A percentile compares a stretch with the other conserved stretches of the same genome.
Evolutionary conservation across 2,113 vertebrate genomes (phyloP).

Genomic region (Marmota monax): DNA sequence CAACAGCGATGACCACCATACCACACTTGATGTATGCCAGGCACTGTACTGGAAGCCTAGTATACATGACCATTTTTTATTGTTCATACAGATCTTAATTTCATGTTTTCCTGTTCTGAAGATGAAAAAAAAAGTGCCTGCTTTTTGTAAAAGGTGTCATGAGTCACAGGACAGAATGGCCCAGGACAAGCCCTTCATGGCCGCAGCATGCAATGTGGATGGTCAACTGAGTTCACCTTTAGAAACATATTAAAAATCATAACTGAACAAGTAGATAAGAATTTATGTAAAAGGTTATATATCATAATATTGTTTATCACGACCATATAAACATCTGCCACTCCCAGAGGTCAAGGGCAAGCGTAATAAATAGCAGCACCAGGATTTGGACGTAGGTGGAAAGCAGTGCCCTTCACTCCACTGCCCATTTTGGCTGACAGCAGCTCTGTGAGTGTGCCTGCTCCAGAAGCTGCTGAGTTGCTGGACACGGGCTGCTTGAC

Average conservation of each 20-base stretch:
- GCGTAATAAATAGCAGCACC: neutral
- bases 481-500: neutral
- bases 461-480: fast-evolving
- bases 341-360: neutral
- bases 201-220: neutral
- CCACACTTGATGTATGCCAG: neutral
- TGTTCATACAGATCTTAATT: neutral
- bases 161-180: neutral
- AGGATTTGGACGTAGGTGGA: neutral
- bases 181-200: neutral
- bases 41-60: neutral
- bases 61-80: neutral
- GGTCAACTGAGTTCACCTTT: neutral
- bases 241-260: neutral
- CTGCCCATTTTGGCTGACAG: neutral
- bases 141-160: neutral
- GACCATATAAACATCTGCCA: neutral
- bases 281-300: neutral
- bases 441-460: too few relatives aligned
- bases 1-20: fast-evolving
- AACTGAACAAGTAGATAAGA: neutral
- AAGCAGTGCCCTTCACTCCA: neutral
- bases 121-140: neutral
- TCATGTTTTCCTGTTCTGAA: neutral
- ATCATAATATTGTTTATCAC: neutral